phyloP scores from a whole-genome alignment of 2,113 vertebrate species.

The Candoia aspera region DNA sequence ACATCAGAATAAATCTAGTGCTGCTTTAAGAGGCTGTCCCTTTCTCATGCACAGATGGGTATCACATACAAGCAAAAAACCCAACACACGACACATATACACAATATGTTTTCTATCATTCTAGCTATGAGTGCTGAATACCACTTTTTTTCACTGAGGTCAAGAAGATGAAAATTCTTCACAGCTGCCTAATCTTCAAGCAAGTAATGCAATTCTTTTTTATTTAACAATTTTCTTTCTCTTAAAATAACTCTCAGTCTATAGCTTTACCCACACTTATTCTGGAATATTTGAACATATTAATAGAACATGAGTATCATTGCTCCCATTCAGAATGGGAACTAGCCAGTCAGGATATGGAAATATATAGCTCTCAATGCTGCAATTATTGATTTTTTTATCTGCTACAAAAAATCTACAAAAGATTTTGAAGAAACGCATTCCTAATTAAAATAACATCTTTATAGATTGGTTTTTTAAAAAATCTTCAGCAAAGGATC shows the following conservation, averaged over 20 bases:
- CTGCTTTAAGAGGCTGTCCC: not conserved
- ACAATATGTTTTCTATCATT: not conserved
- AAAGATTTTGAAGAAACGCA: conserved; percentile 27
- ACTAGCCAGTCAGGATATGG: not conserved
- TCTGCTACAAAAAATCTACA: conserved; percentile 12
- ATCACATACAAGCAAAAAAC: not conserved
- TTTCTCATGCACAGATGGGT: not conserved
- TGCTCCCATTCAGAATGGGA: conserved; percentile 20
- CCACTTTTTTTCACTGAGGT: not conserved
- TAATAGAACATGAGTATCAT: not conserved
- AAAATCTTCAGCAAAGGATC: too few relatives aligned
- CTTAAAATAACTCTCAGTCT: conserved; percentile 24
- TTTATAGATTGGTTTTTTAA: conserved; percentile 13
- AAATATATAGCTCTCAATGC: conserved; percentile 11
- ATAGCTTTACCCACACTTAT: conserved; percentile 9
- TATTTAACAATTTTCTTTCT: conserved; percentile 38
- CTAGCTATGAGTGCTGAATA: not conserved
- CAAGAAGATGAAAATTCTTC: not conserved
- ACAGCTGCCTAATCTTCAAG: not conserved
- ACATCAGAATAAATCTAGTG: not conserved
- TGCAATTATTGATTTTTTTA: conserved; percentile 43
- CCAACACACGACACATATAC: not conserved
- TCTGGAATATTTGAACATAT: conserved; percentile 23
- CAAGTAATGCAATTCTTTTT: not conserved
- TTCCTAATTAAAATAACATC: conserved; percentile 2